phyloP scores from a whole-genome alignment of 2,888 invertebrate genomes.

The Drosophila dives region DNA sequence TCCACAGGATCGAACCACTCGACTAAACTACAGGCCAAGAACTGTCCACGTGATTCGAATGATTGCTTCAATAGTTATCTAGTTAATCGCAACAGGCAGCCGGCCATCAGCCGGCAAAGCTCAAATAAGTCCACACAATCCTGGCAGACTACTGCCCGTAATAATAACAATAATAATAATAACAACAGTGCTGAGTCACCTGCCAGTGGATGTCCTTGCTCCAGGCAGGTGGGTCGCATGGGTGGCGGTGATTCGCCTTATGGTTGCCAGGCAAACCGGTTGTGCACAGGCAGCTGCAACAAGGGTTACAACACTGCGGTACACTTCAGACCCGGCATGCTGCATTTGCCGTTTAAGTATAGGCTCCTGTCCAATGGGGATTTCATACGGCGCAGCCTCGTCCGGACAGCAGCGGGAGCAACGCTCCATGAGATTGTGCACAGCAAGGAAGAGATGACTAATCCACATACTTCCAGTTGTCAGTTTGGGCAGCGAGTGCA shows the following conservation, averaged over 20 bases:
- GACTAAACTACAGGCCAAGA: no score
- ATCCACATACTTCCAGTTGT: background rate
- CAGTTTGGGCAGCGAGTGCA: slow-evolving; percentile 40
- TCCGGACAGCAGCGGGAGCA: slow-evolving; percentile 66
- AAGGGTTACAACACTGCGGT: slow-evolving; percentile 33
- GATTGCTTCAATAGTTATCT: background rate
- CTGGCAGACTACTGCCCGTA: background rate
- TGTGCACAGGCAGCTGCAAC: no score
- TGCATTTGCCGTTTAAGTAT: slow-evolving; percentile 27
- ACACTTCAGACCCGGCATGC: slow-evolving; percentile 58
- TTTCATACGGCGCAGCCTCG: slow-evolving; percentile 43
- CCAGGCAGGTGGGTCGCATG: background rate
- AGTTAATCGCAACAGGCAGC: background rate
- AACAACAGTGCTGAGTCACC: background rate
- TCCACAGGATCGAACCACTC: background rate
- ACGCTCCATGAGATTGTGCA: slow-evolving; percentile 51
- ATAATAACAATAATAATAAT: background rate
- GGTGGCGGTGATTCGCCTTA: slow-evolving; percentile 19
- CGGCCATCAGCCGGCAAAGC: no score
- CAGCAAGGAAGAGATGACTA: no score
- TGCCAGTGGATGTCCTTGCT: background rate
- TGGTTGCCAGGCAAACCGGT: background rate
- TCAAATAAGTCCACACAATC: background rate
- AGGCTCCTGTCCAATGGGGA: slow-evolving; percentile 24
- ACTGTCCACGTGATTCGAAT: no score